These are phyloP conservation scores for Aphodius granarius DNA, from an alignment of 2,888 invertebrate genomes.

Conservation along the genomic window DNA sequence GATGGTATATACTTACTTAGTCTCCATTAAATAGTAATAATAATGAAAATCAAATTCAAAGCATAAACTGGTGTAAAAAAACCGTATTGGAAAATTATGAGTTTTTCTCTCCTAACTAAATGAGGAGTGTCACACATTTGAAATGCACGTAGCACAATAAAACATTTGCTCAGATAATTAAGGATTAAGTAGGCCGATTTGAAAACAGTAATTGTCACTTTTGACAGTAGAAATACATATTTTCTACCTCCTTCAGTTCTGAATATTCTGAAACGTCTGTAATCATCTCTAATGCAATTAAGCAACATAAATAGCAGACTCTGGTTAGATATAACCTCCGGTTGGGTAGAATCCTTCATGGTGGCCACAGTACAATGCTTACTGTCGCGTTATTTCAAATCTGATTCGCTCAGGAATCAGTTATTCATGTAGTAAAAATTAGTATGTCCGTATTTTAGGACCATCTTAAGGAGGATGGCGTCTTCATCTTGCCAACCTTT, in stretches of 20 bases:
- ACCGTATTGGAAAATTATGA: too few species aligned
- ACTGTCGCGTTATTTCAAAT: background rate
- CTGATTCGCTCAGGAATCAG: background rate
- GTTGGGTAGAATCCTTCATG: background rate
- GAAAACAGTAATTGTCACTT: too few species aligned
- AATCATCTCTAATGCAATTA: background rate
- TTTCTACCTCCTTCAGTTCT: background rate
- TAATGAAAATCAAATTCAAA: too few species aligned
- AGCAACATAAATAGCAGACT: background rate
- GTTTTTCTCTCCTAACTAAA: too few species aligned
- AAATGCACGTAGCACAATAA: too few species aligned
- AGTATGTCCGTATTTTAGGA: slow-evolving; percentile 12
- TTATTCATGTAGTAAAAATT: background rate
- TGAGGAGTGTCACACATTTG: too few species aligned
- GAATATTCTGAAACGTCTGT: background rate
- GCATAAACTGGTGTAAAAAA: too few species aligned
- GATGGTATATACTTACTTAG: background rate
- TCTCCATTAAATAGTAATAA: too few species aligned
- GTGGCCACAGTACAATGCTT: background rate
- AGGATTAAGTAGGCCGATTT: too few species aligned
- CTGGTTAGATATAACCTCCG: background rate
- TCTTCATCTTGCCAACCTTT: slow-evolving; percentile 74
- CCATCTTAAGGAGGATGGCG: slow-evolving; percentile 54
- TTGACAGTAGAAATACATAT: background rate
- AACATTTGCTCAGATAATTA: too few species aligned